Evolutionary conservation across 2,797 vertebrate species (phyloP).

Genomic region (Pristis pectinata): DNA sequence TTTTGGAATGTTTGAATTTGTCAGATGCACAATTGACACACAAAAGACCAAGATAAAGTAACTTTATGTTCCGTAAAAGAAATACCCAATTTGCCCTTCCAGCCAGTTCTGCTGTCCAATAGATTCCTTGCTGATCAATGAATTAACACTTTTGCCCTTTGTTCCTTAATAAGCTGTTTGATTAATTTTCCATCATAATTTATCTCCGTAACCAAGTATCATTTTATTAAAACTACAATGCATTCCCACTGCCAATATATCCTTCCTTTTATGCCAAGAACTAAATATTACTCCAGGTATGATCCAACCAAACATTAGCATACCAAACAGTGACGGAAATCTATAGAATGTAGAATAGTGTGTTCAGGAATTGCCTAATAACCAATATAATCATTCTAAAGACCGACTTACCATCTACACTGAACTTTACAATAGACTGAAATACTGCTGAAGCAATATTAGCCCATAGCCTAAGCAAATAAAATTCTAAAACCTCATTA

Average conservation of each 20-base stretch:
- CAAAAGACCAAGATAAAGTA: not conserved
- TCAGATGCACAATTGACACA: not conserved
- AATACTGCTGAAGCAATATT: not conserved
- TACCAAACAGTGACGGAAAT: not conserved
- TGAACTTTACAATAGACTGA: not conserved
- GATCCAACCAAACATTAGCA: not conserved
- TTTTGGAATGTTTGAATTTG: not conserved
- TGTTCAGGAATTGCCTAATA: not conserved
- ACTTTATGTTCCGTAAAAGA: too few species aligned
- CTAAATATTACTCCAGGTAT: too few species aligned
- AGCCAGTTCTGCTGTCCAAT: too few species aligned
- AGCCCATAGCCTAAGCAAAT: not conserved
- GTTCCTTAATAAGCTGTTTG: too few species aligned
- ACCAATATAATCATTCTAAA: not conserved
- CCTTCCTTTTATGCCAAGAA: too few species aligned
- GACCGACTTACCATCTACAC: not conserved
- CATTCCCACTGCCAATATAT: too few species aligned
- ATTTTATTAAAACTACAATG: too few species aligned
- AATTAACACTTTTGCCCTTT: too few species aligned
- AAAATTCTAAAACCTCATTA: not conserved
- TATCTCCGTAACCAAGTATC: too few species aligned
- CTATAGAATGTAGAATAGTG: not conserved
- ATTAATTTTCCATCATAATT: too few species aligned
- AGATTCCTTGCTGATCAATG: too few species aligned
- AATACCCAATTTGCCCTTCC: too few species aligned